These are phyloP conservation scores for Rynchops niger DNA, from an alignment of 2,113 vertebrate genomes.

Conservation along the genomic window DNA sequence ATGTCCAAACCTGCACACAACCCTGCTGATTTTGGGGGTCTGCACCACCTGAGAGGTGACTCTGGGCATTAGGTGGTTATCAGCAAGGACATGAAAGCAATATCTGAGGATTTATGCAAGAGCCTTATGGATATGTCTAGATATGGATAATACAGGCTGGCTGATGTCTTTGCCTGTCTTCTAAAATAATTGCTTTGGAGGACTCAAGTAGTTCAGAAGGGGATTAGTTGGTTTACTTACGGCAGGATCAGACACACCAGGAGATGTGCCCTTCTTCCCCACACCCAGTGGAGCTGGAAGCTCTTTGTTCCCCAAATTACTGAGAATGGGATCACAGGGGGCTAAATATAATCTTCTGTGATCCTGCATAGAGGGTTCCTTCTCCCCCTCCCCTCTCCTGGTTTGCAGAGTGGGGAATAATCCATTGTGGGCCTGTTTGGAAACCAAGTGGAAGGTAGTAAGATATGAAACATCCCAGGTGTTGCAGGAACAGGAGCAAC, in stretches of 20 bases:
- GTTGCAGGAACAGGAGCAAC: background rate
- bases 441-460: background rate
- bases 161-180: background rate
- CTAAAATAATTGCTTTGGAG: background rate
- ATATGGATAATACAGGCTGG: background rate
- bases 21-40: background rate
- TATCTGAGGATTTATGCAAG: background rate
- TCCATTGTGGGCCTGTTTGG: background rate
- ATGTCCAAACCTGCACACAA: rapidly evolving
- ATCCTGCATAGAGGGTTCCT: background rate
- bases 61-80: background rate
- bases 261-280: background rate
- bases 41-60: background rate
- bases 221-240: background rate
- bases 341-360: background rate
- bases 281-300: background rate
- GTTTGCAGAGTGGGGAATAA: background rate
- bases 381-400: background rate
- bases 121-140: background rate
- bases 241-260: background rate
- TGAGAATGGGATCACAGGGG: background rate
- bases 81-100: background rate
- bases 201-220: background rate
- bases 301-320: background rate
- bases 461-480: background rate